Evolutionary conservation across 1,140 invertebrate species (phyloP).

Genomic region (Magallana gigas): DNA sequence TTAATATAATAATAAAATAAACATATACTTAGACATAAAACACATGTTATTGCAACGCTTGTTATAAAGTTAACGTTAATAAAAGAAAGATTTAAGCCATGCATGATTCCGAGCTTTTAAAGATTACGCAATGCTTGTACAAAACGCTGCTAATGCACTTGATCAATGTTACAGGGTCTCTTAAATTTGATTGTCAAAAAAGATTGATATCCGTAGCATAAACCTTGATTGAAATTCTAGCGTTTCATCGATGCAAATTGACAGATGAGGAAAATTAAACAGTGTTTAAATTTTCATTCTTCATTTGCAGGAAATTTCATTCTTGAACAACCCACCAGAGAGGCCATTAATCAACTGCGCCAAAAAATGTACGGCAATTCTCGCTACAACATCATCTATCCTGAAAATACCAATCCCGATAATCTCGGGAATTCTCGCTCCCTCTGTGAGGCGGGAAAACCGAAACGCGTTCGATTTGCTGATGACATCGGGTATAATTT

Average conservation of each 20-base stretch:
- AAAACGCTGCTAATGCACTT: background rate
- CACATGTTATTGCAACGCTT: no score
- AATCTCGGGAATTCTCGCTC: slow-evolving; percentile 8
- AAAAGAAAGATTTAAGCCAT: no score
- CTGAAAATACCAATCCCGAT: background rate
- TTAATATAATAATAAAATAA: no score
- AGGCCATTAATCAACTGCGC: background rate
- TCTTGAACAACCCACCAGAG: slow-evolving; percentile 15
- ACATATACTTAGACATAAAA: no score
- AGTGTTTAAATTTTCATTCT: background rate
- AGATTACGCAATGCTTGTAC: no score
- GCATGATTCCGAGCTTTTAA: no score
- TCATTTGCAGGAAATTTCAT: background rate
- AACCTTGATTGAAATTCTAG: background rate
- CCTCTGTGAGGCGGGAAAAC: slow-evolving; percentile 10
- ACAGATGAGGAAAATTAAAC: background rate
- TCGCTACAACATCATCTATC: background rate
- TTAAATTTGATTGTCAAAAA: background rate
- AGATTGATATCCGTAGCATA: background rate
- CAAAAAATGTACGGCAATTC: background rate
- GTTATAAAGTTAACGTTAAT: no score
- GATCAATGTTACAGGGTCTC: background rate
- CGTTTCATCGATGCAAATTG: background rate
- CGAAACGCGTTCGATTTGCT: slow-evolving; percentile 36
- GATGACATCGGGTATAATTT: slow-evolving; percentile 33